A percentile compares a stretch with the other conserved stretches of the same genome.
Conservation (phyloP, 2,797 vertebrate genomes). For the Sebastiscus tertius region DNA sequence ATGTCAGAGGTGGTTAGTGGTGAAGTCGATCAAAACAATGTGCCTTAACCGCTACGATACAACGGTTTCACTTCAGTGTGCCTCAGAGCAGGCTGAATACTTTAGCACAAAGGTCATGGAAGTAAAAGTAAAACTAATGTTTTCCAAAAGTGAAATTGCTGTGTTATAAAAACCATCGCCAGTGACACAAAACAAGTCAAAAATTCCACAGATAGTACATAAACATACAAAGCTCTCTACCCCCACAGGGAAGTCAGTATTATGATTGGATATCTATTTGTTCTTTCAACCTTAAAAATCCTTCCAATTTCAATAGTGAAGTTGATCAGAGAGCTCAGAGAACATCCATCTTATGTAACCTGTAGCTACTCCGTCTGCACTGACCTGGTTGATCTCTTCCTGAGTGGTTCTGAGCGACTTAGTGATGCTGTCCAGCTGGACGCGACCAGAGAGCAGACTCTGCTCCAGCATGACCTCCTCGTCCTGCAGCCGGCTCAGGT, state of each 20-base stretch:
- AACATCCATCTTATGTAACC: slow-evolving; percentile 2
- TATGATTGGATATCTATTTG: background rate
- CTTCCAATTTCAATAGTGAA: background rate
- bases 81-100: background rate
- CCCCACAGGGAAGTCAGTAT: background rate
- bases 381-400: slow-evolving; percentile 96
- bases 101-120: background rate
- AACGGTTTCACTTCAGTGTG: slow-evolving; percentile 19
- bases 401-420: slow-evolving; percentile 94
- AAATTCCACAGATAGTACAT: background rate
- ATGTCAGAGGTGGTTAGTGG: background rate
- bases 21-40: background rate
- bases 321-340: background rate
- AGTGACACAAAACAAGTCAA: background rate
- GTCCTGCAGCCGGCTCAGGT: slow-evolving; percentile 91
- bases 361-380: slow-evolving; percentile 4
- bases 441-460: slow-evolving; percentile 89
- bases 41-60: background rate
- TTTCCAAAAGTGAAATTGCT: background rate
- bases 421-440: slow-evolving; percentile 93
- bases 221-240: background rate
- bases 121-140: background rate
- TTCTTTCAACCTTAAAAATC: background rate
- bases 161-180: background rate
- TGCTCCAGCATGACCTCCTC: slow-evolving; percentile 95